phyloP scores from a whole-genome alignment of 2,113 vertebrate genomes.

The Silurus glanis region DNA sequence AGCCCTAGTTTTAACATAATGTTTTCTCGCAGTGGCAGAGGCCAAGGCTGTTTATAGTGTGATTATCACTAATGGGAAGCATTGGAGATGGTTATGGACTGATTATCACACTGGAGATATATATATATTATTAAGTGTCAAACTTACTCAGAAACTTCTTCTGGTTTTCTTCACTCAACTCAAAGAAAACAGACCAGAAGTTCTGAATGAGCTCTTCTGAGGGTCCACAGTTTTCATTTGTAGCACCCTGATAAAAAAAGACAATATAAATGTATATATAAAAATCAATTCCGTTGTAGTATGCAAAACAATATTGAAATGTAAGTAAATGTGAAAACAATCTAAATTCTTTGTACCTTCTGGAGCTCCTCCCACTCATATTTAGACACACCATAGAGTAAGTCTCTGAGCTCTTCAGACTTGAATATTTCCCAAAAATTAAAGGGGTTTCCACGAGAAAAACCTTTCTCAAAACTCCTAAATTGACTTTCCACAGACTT shows the following conservation, averaged over 20 bases:
- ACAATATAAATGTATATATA: no score
- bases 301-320: not conserved
- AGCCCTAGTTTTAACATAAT: no score
- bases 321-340: conserved; percentile 53
- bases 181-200: conserved; percentile 71
- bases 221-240: accelerated
- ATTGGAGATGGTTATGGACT: no score
- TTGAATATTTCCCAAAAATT: conserved; percentile 61
- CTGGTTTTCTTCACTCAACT: conserved; percentile 66
- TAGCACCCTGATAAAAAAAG: conserved; percentile 58
- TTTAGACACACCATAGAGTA: conserved; percentile 58
- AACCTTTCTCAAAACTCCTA: conserved; percentile 62
- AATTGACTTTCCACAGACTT: conserved; percentile 62
- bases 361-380: conserved; percentile 65
- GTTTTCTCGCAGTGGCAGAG: no score
- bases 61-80: no score
- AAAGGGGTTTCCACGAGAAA: conserved; percentile 63
- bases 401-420: conserved; percentile 61
- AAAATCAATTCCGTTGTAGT: not conserved
- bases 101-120: no score
- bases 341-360: conserved; percentile 31
- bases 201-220: conserved; percentile 61
- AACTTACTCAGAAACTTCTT: conserved; percentile 69
- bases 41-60: no score
- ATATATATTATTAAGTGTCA: not conserved